phyloP scores from a whole-genome alignment of 2,797 vertebrate species.

The Chiloscyllium punctatum region DNA sequence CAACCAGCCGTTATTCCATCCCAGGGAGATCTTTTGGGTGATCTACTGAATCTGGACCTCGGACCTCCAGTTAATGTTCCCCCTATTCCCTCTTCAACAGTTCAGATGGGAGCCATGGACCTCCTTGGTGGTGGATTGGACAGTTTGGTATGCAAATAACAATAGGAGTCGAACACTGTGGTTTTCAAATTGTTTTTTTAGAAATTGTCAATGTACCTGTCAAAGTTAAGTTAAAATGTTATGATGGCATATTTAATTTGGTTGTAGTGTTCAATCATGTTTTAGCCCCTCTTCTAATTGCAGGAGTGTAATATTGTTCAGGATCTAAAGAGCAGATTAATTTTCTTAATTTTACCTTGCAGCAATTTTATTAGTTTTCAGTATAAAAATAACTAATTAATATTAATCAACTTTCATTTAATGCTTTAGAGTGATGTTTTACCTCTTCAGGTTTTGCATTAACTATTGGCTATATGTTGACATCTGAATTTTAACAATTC shows the following conservation, averaged over 20 bases:
- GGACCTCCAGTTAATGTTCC: slow-evolving; percentile 71
- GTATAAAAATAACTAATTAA: neutral
- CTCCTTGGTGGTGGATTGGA: slow-evolving; percentile 88
- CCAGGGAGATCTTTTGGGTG: slow-evolving; percentile 85
- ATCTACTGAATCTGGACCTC: slow-evolving; percentile 89
- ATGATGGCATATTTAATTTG: neutral
- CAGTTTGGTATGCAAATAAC: slow-evolving; percentile 67
- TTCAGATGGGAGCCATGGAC: slow-evolving; percentile 86
- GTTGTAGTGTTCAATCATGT: neutral
- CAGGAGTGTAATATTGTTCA: neutral
- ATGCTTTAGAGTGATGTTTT: neutral
- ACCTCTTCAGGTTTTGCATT: neutral
- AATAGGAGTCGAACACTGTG: too few species aligned
- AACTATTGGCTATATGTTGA: neutral
- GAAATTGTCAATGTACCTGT: neutral
- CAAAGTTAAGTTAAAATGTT: neutral
- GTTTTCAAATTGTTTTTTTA: neutral
- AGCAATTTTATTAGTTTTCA: neutral
- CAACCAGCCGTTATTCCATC: slow-evolving; percentile 80
- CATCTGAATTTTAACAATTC: neutral
- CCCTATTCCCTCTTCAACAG: slow-evolving; percentile 58
- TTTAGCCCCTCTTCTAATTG: neutral
- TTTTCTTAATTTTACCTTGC: neutral
- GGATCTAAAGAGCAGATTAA: neutral
- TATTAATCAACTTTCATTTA: neutral